phyloP scores from a whole-genome alignment of 1,140 invertebrate species.

The Drosophila ananassae region DNA sequence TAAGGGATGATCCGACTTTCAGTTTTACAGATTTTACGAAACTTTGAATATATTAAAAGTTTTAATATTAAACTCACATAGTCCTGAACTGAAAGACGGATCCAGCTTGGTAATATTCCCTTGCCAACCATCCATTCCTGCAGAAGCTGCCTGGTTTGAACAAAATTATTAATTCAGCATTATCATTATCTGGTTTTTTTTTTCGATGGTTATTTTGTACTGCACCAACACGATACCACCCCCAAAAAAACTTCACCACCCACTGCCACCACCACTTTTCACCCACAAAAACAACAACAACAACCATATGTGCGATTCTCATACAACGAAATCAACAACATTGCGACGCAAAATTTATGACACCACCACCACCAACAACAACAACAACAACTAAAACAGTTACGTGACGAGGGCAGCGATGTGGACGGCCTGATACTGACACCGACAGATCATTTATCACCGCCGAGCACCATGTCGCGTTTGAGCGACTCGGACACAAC shows the following conservation, averaged over 20 bases:
- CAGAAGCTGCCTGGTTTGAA: conserved; percentile 58
- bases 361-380: conserved; percentile 23
- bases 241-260: conserved; percentile 27
- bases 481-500: conserved; percentile 96
- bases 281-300: conserved; percentile 38
- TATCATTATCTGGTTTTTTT: conserved; percentile 45
- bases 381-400: conserved; percentile 56
- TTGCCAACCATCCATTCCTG: conserved; percentile 17
- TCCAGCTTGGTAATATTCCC: conserved; percentile 35
- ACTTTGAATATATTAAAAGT: neutral
- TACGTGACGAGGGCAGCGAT: conserved; percentile 84
- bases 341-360: conserved; percentile 70
- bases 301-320: conserved; percentile 50
- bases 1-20: conserved; percentile 2
- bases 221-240: conserved; percentile 64
- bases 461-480: conserved; percentile 93
- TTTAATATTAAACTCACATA: too few species aligned
- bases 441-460: conserved; percentile 95
- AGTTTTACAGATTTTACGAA: neutral
- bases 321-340: conserved; percentile 32
- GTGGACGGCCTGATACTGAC: conserved; percentile 86
- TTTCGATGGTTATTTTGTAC: conserved; percentile 55
- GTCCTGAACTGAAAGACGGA: conserved; percentile 7
- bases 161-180: conserved; percentile 60
- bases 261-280: conserved; percentile 20